Percentiles rank a stretch among this genome's conserved stretches.
phyloP scores from a whole-genome alignment of 1,140 invertebrate genomes.

The Drosophila biarmipes region DNA sequence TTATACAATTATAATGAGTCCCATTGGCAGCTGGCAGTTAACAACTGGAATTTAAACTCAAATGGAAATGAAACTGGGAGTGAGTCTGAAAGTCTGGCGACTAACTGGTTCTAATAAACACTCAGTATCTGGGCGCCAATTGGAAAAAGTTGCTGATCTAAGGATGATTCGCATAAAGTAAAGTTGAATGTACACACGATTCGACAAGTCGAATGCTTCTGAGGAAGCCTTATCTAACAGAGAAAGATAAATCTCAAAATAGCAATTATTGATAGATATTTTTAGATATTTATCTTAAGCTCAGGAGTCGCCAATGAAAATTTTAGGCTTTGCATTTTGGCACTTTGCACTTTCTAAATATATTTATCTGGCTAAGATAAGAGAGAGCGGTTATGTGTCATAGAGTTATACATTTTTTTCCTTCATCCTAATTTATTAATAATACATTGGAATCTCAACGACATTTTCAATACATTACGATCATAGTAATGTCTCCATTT shows the following conservation, averaged over 20 bases:
- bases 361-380: no score
- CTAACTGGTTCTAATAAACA: conserved; percentile 13
- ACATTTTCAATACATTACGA: no score
- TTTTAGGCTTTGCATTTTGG: no score
- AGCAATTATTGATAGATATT: background rate
- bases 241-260: background rate
- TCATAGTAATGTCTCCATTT: no score
- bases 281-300: background rate
- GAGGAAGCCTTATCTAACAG: conserved; percentile 1
- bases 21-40: background rate
- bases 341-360: no score
- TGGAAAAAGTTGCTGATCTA: conserved; percentile 34
- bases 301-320: background rate
- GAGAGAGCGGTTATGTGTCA: no score
- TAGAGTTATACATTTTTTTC: no score
- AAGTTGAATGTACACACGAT: background rate
- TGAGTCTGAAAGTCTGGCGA: conserved; percentile 1
- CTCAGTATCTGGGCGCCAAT: background rate
- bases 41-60: conserved; percentile 7
- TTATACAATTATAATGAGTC: background rate
- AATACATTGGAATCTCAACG: no score
- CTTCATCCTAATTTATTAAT: no score
- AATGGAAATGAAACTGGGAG: conserved; percentile 4
- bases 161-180: conserved; percentile 38
- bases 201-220: conserved; percentile 18